phyloP scores from a whole-genome alignment of 2,797 vertebrate genomes.

The Rhadinocentrus ornatus region DNA sequence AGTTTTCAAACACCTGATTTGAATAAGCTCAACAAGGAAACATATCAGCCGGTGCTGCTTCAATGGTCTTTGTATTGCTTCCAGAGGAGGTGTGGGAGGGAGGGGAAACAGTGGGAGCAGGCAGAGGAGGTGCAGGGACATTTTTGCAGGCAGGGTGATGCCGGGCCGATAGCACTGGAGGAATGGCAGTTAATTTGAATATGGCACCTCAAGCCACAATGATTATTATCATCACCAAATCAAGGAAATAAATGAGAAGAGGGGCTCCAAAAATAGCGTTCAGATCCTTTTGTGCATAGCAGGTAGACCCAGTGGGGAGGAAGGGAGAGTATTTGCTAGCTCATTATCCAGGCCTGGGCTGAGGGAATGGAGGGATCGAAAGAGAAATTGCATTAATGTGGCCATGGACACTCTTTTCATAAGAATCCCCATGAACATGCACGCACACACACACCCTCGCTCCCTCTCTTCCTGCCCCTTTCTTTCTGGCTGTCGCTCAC shows the following conservation, averaged over 20 bases:
- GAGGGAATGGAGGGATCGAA: conserved; percentile 70
- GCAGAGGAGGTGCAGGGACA: conserved; percentile 57
- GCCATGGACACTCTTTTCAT: conserved; percentile 76
- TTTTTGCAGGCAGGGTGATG: conserved; percentile 78
- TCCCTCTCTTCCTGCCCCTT: conserved; percentile 32
- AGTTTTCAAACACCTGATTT: conserved; percentile 88
- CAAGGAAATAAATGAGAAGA: conserved; percentile 88
- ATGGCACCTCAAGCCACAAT: conserved; percentile 87
- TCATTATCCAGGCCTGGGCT: conserved; percentile 82
- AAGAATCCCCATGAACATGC: conserved; percentile 29
- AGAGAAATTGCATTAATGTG: conserved; percentile 83
- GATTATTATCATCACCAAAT: conserved; percentile 89
- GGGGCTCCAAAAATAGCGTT: conserved; percentile 86
- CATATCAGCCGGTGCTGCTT: conserved; percentile 73
- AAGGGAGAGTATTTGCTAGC: conserved; percentile 72
- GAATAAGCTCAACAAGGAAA: conserved; percentile 85
- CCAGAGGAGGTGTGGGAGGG: conserved; percentile 59
- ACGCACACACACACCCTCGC: conserved; percentile 10
- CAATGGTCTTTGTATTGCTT: conserved; percentile 76
- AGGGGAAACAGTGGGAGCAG: conserved; percentile 30
- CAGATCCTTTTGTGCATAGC: conserved; percentile 82
- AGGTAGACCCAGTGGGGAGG: conserved; percentile 82
- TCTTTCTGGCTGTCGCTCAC: conserved; percentile 54
- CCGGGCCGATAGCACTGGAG: conserved; percentile 79
- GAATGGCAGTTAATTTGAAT: conserved; percentile 89